phyloP scores from a whole-genome alignment of 2,113 vertebrate species.

The Mirza zaza region DNA sequence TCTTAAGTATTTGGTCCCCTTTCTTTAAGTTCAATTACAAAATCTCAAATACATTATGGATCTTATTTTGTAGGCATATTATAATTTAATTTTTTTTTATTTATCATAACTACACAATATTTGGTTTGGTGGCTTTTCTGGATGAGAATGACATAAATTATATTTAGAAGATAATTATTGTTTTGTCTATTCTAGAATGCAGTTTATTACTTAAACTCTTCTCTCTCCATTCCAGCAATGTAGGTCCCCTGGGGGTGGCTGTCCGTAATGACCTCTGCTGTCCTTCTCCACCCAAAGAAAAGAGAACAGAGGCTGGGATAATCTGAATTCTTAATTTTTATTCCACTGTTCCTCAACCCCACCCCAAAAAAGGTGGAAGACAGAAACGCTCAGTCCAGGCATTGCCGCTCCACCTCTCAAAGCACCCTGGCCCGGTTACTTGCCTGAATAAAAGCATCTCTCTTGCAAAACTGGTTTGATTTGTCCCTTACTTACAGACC shows the following conservation, averaged over 20 bases:
- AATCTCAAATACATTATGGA: not conserved
- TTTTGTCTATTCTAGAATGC: fast-evolving
- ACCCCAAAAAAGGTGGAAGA: fast-evolving
- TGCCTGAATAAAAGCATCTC: not conserved
- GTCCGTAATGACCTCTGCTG: fast-evolving
- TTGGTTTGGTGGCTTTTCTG: not conserved
- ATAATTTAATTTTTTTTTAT: too few relatives aligned
- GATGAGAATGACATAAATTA: not conserved
- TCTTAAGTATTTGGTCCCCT: not conserved
- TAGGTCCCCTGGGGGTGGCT: fast-evolving
- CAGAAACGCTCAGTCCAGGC: fast-evolving
- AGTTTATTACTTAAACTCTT: fast-evolving
- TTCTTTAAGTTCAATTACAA: not conserved
- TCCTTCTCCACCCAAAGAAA: fast-evolving
- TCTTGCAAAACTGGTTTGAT: not conserved
- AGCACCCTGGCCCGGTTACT: too few relatives aligned
- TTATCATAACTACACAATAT: fast-evolving
- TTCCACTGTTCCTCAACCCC: fast-evolving
- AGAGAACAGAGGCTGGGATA: fast-evolving
- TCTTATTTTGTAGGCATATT: not conserved
- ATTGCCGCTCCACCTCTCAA: fast-evolving
- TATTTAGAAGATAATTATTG: fast-evolving
- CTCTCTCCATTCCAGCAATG: fast-evolving
- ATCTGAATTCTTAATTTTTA: not conserved
- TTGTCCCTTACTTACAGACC: not conserved